These are phyloP conservation scores for Sciurus niger DNA, from an alignment of 2,113 vertebrate species.

Conservation along the genomic window DNA sequence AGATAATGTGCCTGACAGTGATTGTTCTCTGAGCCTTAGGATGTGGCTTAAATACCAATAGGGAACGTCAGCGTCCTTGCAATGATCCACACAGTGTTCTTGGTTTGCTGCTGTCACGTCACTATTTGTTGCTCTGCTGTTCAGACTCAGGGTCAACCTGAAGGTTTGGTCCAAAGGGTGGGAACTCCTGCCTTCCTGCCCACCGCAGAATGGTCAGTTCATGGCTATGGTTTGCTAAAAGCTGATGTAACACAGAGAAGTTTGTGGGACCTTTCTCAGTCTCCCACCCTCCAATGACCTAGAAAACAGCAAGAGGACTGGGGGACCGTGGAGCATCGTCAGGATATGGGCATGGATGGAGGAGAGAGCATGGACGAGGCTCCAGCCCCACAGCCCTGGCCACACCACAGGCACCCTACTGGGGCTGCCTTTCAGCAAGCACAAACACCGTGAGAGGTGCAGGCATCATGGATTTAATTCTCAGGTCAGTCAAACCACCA, in stretches of 20 bases:
- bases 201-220: neutral
- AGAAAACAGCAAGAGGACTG: neutral
- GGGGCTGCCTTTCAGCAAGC: neutral
- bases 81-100: neutral
- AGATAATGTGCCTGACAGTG: slow-evolving; percentile 20
- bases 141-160: neutral
- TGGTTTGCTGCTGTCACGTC: neutral
- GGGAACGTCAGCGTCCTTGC: slow-evolving; percentile 39
- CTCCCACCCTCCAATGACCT: neutral
- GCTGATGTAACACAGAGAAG: neutral
- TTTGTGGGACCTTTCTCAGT: neutral
- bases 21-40: neutral
- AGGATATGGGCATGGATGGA: too few species aligned
- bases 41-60: slow-evolving; percentile 20
- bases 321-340: neutral
- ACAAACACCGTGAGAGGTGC: neutral
- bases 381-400: neutral
- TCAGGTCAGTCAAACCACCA: neutral
- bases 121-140: neutral
- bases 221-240: neutral
- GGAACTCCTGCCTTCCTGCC: neutral
- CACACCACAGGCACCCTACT: neutral
- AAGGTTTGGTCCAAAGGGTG: neutral
- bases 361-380: neutral
- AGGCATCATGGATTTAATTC: too few species aligned